Evolutionary conservation across 2,113 vertebrate species (phyloP).

Genomic region (Microtus ochrogaster): DNA sequence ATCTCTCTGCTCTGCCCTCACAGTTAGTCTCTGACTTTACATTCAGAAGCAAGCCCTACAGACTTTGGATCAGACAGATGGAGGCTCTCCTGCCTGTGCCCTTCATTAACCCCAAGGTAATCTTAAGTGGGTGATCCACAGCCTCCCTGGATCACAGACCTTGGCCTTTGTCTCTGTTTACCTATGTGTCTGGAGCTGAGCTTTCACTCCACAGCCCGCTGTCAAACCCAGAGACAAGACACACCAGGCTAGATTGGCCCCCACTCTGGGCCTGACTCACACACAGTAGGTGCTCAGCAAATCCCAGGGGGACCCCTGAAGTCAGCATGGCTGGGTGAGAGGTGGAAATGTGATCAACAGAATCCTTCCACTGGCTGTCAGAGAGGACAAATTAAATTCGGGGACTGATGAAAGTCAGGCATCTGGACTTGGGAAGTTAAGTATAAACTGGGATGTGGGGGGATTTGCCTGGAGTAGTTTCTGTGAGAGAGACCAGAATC

Average conservation of each 20-base stretch:
- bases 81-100: neutral
- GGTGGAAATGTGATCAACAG: conserved; percentile 1
- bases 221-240: neutral
- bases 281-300: neutral
- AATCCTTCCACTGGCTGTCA: neutral
- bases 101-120: neutral
- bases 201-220: neutral
- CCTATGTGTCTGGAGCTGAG: neutral
- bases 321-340: conserved; percentile 9
- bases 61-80: neutral
- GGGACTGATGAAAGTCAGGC: conserved; percentile 56
- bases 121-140: neutral
- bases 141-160: neutral
- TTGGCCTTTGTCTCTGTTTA: neutral
- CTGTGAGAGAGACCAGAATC: neutral
- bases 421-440: conserved; percentile 41
- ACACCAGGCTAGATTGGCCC: neutral
- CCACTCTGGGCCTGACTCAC: neutral
- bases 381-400: conserved; percentile 33
- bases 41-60: neutral
- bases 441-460: neutral
- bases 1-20: neutral
- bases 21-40: neutral
- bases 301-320: neutral
- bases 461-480: neutral